phyloP scores from a whole-genome alignment of 53 echinoderm and acorn worm genomes.

The Patiria pectinifera region DNA sequence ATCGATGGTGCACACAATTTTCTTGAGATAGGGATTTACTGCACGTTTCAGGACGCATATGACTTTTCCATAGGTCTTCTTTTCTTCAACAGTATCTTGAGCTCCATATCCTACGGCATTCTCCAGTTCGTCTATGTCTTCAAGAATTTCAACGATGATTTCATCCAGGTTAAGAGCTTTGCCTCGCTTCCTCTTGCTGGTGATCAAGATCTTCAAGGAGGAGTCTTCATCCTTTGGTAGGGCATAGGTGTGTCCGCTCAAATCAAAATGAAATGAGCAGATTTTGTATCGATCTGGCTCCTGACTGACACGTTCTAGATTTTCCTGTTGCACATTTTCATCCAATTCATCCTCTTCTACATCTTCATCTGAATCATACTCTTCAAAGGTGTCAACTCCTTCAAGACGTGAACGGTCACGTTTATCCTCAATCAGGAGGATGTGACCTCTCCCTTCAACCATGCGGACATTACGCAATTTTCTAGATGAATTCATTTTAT shows the following conservation, averaged over 20 bases:
- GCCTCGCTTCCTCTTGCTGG: constrained; percentile 82
- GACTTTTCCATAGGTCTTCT: constrained; percentile 82
- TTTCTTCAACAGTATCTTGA: constrained; percentile 54
- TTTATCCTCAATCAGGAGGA: constrained; percentile 66
- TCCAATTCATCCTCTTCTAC: constrained; percentile 63
- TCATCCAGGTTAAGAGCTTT: constrained; percentile 83
- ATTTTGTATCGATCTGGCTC: constrained; percentile 86
- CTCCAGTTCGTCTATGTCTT: constrained; percentile 69
- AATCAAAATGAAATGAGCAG: constrained; percentile 86
- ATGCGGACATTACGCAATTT: constrained; percentile 69
- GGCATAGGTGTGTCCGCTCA: constrained; percentile 73
- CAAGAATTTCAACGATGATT: constrained; percentile 77
- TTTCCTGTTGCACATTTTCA: constrained; percentile 55
- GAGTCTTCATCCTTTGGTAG: constrained; percentile 70
- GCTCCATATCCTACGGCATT: constrained; percentile 23
- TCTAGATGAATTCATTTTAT: neutral
- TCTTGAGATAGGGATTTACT: constrained; percentile 67
- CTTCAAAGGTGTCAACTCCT: constrained; percentile 69
- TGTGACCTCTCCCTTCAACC: constrained; percentile 70
- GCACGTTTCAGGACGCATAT: constrained; percentile 73
- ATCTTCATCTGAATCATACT: constrained; percentile 76
- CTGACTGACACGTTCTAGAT: constrained; percentile 48
- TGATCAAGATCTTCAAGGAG: constrained; percentile 76
- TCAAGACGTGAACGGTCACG: constrained; percentile 61
- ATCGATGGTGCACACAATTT: constrained; percentile 91